A percentile compares a stretch with the other conserved stretches of the same genome.
phyloP scores from a whole-genome alignment of 2,888 invertebrate genomes.

The Galerucella nymphaeae region DNA sequence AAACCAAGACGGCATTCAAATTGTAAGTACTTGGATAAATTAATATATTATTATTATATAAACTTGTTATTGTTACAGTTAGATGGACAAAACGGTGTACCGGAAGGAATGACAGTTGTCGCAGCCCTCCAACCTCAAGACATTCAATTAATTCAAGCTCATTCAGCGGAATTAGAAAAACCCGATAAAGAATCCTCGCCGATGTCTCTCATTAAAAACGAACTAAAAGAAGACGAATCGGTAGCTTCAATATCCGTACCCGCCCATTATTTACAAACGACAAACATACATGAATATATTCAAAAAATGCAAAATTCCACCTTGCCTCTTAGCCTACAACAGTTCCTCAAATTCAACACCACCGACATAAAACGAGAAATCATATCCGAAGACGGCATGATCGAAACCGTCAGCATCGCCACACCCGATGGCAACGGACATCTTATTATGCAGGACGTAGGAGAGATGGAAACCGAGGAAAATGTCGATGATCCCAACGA shows the following conservation, averaged over 20 bases:
- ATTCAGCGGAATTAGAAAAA: constrained; percentile 54
- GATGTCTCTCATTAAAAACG: constrained; percentile 67
- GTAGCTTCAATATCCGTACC: constrained; percentile 65
- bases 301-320: constrained; percentile 64
- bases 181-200: constrained; percentile 64
- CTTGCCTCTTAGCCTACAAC: constrained; percentile 71
- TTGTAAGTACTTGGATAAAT: constrained; percentile 63
- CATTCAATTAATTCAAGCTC: constrained; percentile 70
- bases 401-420: constrained; percentile 66
- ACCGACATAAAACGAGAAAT: constrained; percentile 68
- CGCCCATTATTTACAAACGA: constrained; percentile 68
- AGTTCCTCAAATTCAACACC: constrained; percentile 72
- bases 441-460: constrained; percentile 60
- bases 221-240: constrained; percentile 51
- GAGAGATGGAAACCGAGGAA: constrained; percentile 61
- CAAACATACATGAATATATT: constrained; percentile 67
- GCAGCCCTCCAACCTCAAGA: constrained; percentile 77
- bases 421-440: constrained; percentile 58
- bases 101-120: constrained; percentile 75
- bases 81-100: constrained; percentile 66
- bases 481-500: constrained; percentile 59
- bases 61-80: constrained; percentile 48
- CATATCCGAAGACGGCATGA: constrained; percentile 66
- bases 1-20: constrained; percentile 69
- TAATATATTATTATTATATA: not conserved